Base-by-base conservation (phyloP, 2,113 vertebrate species). In the Podiceps cristatus region DNA sequence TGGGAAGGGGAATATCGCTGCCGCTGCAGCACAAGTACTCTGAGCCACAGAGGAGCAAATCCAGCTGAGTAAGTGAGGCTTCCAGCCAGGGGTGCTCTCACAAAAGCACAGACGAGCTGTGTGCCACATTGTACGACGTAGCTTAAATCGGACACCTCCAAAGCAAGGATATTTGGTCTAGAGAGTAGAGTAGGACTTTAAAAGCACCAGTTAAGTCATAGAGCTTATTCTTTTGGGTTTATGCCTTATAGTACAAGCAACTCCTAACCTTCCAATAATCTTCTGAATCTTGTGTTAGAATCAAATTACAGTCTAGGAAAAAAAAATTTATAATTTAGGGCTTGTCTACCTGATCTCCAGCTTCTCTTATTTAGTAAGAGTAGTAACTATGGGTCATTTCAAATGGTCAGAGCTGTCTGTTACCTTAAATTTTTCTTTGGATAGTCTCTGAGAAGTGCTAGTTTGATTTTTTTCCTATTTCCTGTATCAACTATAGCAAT, bases 381-480 rank as follows among this genome's bases (percentile, higher is more conserved):
- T 31, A 56, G 63, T 64, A 88, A 37, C 56, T 68, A 35, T 9
- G 3, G 15, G 62, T 37, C 8, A 50, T 80, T 91, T 94, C 58
- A 93, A 88, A 76, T 42, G 15, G n/a, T 50, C 50, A 73, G 67
- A 95, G 53, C 40, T 2, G 44, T 67, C 76, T 81, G 64, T 87
- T 95, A 93, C 76, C 66, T 91, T 82, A 82, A 89, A 75, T 64
- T n/a, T 88, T 80, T 90, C 52, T 81, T 62, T 91, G 52, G 37
- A 59, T 50, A 75, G 45, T 60, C 28, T 69, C 42, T 81, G 90
- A 91, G 40, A 84, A 59, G 37, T 7, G 68, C 12, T 84, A 19
- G 83, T 96, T 82, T 47, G 67, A 73, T 90, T 63, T 92, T 93
- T 37, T 95, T 88, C 73, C 76, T 84, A 84, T 81, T 87, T 96